Base-by-base conservation (phyloP, 2,888 invertebrate species). In the Aquatica leii region DNA sequence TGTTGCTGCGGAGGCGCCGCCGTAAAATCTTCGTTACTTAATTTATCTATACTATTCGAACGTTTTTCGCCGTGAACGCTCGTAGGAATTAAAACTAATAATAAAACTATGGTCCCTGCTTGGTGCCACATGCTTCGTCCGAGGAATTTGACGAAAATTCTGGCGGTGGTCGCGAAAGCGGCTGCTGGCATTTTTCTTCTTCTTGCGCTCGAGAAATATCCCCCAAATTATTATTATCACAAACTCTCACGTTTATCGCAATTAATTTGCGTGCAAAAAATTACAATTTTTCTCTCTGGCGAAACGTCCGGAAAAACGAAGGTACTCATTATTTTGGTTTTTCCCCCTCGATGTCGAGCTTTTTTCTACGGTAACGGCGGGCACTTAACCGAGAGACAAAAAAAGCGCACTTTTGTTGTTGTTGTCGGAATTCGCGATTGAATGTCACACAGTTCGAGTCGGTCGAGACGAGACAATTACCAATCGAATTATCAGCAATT, bases 1-100 rank as follows among this genome's bases (percentile, higher is more conserved):
- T 58, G 58, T 12, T 61, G 65, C 5, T 50, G 17, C 12, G 65
- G 54, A 46, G 54, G 62, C n/a, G 55, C 64, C 55, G 62, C 62
- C 11, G 48, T 40, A 11, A 43, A 59, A 24, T 51, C 57, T 11
- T 65, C 57, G n/a, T 57, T 58, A 15, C 63, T 59, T 51, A 61
- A 53, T 48, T 66, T 66, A 15, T 65, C 63, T 59, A 70, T 68
- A 58, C 64, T 68, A 62, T 68, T 70, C 1, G 66, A 60, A n/a
- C 62, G 62, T 49, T 67, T 67, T 34, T 53, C 65, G 24, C 6
- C 24, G 50, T 53, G 58, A 9, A 37, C 14, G 48, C 49, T 31
- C 15, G 60, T 53, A 31, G 61, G 18, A 12, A 61, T 35, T 57
- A 65, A 50, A 31, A 57, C 53, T 41, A 65, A 6, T 6, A 24